phyloP scores from a whole-genome alignment of 2,888 invertebrate genomes.

The Deilephila elpenor region DNA sequence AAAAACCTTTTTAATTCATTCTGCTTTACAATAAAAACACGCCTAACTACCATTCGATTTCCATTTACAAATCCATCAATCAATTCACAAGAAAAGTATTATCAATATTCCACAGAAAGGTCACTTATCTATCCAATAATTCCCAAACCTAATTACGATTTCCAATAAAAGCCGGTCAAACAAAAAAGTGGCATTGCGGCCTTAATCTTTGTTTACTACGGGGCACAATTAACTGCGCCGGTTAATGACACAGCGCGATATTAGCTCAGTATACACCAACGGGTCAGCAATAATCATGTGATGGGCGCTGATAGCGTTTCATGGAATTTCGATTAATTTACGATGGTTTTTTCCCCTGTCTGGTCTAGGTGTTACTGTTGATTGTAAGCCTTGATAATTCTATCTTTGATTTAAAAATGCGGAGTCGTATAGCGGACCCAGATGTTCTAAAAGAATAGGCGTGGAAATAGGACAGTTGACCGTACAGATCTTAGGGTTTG shows the following conservation, averaged over 20 bases:
- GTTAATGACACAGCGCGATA: slow-evolving; percentile 51
- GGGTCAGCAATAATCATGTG: slow-evolving; percentile 22
- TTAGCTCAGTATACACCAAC: slow-evolving; percentile 20
- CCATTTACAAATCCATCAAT: neutral
- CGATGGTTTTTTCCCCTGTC: neutral
- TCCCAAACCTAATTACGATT: slow-evolving; percentile 49
- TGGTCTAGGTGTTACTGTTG: neutral
- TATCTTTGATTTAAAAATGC: neutral
- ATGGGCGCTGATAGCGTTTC: slow-evolving; percentile 15
- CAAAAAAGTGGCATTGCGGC: slow-evolving; percentile 49
- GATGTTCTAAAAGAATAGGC: neutral
- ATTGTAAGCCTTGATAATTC: slow-evolving; percentile 6
- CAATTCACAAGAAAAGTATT: neutral
- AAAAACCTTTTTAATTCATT: too few relatives aligned
- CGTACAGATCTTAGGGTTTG: neutral
- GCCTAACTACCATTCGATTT: neutral
- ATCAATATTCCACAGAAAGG: neutral
- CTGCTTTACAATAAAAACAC: neutral
- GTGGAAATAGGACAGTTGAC: neutral
- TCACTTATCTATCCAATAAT: slow-evolving; percentile 35
- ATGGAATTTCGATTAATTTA: slow-evolving; percentile 21
- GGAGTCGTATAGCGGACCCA: too few relatives aligned
- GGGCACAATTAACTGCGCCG: slow-evolving; percentile 58
- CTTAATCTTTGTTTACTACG: slow-evolving; percentile 61
- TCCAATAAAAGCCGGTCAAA: slow-evolving; percentile 56